Evolutionary conservation across 1,140 invertebrate species (phyloP).

Genomic region (Bombus pyrosoma): DNA sequence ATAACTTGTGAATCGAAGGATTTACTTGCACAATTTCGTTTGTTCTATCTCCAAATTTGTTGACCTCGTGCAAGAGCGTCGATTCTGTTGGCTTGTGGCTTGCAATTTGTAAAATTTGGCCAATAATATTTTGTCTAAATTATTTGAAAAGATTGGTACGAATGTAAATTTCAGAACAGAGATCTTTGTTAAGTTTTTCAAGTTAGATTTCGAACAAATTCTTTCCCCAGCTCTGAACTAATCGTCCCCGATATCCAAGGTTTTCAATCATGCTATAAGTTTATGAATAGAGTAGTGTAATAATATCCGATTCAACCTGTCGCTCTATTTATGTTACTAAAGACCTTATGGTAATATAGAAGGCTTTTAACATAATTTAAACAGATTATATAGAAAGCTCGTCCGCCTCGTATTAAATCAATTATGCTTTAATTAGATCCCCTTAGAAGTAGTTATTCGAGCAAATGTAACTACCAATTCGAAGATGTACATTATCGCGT

Average conservation of each 20-base stretch:
- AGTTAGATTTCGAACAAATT: no score
- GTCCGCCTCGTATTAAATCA: background rate
- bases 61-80: no score
- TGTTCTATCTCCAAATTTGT: no score
- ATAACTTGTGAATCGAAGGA: no score
- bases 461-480: background rate
- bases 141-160: no score
- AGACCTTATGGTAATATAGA: background rate
- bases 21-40: no score
- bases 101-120: no score
- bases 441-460: background rate
- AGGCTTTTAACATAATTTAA: conserved; percentile 22
- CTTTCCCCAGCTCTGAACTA: background rate
- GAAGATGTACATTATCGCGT: background rate
- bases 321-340: background rate
- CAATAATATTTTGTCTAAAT: no score
- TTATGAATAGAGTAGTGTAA: background rate
- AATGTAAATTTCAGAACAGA: no score
- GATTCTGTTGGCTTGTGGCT: no score
- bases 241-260: background rate
- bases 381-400: background rate
- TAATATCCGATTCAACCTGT: background rate
- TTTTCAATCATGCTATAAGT: background rate
- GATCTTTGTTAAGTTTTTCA: no score
- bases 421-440: background rate